Base-by-base conservation (phyloP, 2,113 vertebrate species). In the Engystomops pustulosus region DNA sequence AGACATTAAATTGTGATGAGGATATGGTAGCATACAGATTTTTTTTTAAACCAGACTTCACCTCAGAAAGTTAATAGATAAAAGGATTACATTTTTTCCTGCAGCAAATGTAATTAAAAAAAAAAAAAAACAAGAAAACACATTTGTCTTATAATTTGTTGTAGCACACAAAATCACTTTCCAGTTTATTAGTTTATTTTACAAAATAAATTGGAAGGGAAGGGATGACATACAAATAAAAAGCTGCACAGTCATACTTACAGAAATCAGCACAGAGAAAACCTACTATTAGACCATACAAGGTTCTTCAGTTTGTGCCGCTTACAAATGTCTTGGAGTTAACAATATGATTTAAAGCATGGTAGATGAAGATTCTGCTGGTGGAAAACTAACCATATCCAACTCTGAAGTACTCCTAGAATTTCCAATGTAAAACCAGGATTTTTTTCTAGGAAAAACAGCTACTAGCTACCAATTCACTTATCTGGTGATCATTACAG, bases 121-220 rank as follows among this genome's bases (percentile, higher is more conserved):
- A n/a, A n/a, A n/a, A n/a, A n/a, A n/a, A n/a, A n/a, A n/a, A n/a
- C n/a, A n/a, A n/a, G n/a, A n/a, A n/a, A n/a, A n/a, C n/a, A n/a
- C n/a, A n/a, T n/a, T 55, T 55, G 53, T 55, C 53, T n/a, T 55
- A 20, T 55, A 53, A 53, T 53, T n/a, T 53, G 17, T 20, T 20
- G 49, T 20, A 53, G 5, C 27, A 30, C 58, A 62, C 10, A 62
- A 62, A 62, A 25, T 1, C 2, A 71, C 3, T 80, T 1, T 72
- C 38, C 69, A 47, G 27, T 49, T 80, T 30, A 44, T n/a, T 17
- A 38, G 15, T 84, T 84, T 84, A 84, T 69, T 84, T 68, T 84
- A 84, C 74, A 84, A 84, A 84, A 77, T 34, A 30, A 27, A 30
- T 65, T 44, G 58, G 51, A 76, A 44, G 36, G 32, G 67, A 45